phyloP scores from a whole-genome alignment of 2,888 invertebrate genomes.

The Drosophila mimica region DNA sequence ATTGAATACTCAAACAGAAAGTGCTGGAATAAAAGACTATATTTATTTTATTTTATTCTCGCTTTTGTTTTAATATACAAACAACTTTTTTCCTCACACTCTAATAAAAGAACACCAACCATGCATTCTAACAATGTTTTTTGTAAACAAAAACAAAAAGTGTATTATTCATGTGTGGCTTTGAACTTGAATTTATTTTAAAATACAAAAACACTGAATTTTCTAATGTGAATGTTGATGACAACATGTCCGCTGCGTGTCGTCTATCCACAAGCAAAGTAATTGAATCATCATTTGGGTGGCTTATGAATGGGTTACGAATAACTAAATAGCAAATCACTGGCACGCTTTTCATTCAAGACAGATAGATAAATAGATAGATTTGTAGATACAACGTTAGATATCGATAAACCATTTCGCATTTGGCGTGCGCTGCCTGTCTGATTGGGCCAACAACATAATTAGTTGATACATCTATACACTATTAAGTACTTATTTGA shows the following conservation, averaged over 20 bases:
- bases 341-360: conserved; percentile 41
- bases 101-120: background rate
- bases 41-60: background rate
- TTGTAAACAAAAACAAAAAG: background rate
- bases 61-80: too few species aligned
- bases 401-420: conserved; percentile 14
- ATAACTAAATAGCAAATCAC: conserved; percentile 23
- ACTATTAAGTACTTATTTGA: conserved; percentile 55
- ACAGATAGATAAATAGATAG: background rate
- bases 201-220: conserved; percentile 35
- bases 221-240: conserved; percentile 48
- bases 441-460: conserved; percentile 45
- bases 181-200: conserved; percentile 51
- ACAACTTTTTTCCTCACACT: background rate
- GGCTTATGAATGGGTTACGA: conserved; percentile 38
- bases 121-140: background rate
- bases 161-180: conserved; percentile 4
- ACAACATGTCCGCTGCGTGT: conserved; percentile 39
- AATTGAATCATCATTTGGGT: conserved; percentile 36
- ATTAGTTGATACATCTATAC: conserved; percentile 63
- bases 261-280: conserved; percentile 16
- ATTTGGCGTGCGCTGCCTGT: conserved; percentile 19
- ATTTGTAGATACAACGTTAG: conserved; percentile 3
- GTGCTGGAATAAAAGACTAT: background rate
- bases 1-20: background rate